Base-by-base conservation (phyloP, 2,888 invertebrate species). In the Stenotaenia linearis region DNA sequence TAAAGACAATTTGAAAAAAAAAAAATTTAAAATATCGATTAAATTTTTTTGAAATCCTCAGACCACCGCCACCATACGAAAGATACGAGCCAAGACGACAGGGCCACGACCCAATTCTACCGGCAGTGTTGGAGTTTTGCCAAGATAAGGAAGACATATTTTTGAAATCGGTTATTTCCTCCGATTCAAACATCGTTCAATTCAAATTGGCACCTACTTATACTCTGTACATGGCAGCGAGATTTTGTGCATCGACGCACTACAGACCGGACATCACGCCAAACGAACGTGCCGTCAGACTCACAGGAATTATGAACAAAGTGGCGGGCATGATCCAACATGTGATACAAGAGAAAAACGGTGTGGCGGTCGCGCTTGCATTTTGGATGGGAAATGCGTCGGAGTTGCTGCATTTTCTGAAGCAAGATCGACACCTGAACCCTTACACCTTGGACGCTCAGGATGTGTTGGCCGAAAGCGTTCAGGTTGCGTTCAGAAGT, bases 371-470 rank as follows among this genome's bases (percentile, higher is more conserved):
- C n/a, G 56, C 93, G 6, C 90, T 96, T 83, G 94, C 96, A 0
- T 94, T 97, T 85, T 99, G 98, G 98, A 91, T 99, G 90, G 97
- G 98, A 15, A 99, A 99, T 85, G 93, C 97, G 12, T 97, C 97
- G 56, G 99, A 99, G 88, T 89, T 99, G 80, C 88, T 98, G 77
- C 96, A 98, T 87, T 97, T 99, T 88, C 88, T 98, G 45, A 98
- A 98, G 87, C 95, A 93, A 84, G 98, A 98, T 88, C 90, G 95
- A 40, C 97, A 98, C 86, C 92, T 98, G 81, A 93, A 94, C 69
- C 94, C 95, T 0, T 97, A 96, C 85, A 94, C 94, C 0, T 90
- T 95, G 1, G 94, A 96, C 85, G 95, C 96, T 0, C 97, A 97
- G 88, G 97, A 97, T 84, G 91, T 96, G 75, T 88, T 98, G 74